These are phyloP conservation scores for Nemotelus nigrinus DNA, from an alignment of 2,888 invertebrate genomes.

Conservation along the genomic window DNA sequence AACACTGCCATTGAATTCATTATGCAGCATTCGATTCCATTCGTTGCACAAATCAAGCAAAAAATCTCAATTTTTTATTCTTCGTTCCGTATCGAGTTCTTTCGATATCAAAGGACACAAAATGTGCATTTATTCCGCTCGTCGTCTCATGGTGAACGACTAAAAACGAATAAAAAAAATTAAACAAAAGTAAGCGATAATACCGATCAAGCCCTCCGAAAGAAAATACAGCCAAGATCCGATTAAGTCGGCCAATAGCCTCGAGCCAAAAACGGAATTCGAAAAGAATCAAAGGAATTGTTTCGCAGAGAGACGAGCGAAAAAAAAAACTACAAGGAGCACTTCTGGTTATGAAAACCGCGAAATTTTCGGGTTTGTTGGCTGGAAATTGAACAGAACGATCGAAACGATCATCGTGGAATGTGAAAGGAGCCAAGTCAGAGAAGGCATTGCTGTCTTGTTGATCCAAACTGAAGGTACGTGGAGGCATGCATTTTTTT, in stretches of 20 bases:
- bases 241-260: constrained; percentile 37
- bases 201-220: background rate
- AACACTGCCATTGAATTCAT: background rate
- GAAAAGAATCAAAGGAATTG: background rate
- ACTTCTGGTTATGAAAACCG: background rate
- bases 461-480: too few relatives aligned
- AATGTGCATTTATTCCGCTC: background rate
- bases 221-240: constrained; percentile 1
- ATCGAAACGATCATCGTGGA: too few relatives aligned
- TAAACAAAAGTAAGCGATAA: background rate
- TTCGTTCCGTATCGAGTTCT: background rate
- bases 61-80: background rate
- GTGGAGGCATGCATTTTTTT: too few relatives aligned
- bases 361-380: constrained; percentile 2
- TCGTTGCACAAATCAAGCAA: background rate
- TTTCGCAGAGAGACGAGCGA: background rate
- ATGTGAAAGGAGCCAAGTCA: too few relatives aligned
- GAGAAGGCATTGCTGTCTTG: too few relatives aligned
- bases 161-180: background rate
- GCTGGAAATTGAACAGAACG: too few relatives aligned
- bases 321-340: background rate
- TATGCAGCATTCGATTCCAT: constrained; percentile 28
- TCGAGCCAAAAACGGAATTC: background rate
- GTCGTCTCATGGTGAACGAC: too few relatives aligned
- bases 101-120: background rate